Evolutionary conservation across 2,888 invertebrate species (phyloP), one percentile per base, ranked within the genome.

Genomic region (Synergus laeviventris): DNA sequence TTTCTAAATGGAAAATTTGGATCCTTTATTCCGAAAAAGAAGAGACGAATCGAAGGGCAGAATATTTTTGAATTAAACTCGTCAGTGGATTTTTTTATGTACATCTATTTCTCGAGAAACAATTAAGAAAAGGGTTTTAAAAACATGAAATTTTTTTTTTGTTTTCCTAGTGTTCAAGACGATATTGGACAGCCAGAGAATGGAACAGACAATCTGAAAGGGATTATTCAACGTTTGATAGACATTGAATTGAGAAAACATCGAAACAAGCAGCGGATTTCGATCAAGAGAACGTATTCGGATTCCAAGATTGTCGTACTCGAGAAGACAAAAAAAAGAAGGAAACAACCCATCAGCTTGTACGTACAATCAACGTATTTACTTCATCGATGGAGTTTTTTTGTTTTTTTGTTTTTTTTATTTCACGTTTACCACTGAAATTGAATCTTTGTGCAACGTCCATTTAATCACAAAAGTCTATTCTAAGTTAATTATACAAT

Each of bases 171-270:
- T 12, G 24, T 59, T 24, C 5, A 24, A 14, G 5, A 24, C 59
- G 11, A 14, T 7, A 59, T 59, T n/a, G n/a, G 49, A 36, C 70
- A 54, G 49, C n/a, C 1, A 12, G 49, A 14, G 4, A 36, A n/a
- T 24, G 11, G 49, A 31, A 31, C 49, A 31, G 66, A 24, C 3
- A 45, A 11, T 31, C 11, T 49, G 24, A 24, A 66, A 24, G 24
- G 31, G 24, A 36, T 82, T 24, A 77, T 82, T 59, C 82, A 77
- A 38, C 77, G 78, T 1, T 78, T 82, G 75, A 78, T 83, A 60
- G 77, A 76, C 18, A 21, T 38, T 5, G 83, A 84, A 59, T 54
- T 83, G 36, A 78, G 49, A 61, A 82, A 73, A 36, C 76, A 79
- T 61, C 76, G 76, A 2, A 79, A 76, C 21, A 82, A 73, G 39